Conservation (phyloP, 1,140 invertebrate species). For the Macrosteles quadrilineatus region DNA sequence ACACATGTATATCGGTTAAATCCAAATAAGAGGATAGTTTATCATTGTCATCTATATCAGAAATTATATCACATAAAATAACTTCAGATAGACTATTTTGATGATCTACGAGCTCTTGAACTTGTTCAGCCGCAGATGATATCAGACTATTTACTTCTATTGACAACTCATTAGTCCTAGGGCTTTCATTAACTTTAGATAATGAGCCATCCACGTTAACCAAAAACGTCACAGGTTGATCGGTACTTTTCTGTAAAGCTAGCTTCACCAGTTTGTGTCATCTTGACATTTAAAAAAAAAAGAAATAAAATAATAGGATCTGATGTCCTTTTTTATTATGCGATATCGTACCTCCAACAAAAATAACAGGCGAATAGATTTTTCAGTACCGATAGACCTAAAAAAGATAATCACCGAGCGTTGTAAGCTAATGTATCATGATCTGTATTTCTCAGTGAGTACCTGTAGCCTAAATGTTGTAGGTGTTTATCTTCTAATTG, state of each 20-base stretch:
- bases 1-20: too few species aligned
- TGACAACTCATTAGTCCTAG: too few species aligned
- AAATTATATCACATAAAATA: not conserved
- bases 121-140: not conserved
- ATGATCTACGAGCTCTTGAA: not conserved
- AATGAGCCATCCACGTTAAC: not conserved
- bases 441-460: not conserved
- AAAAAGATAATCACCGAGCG: not conserved
- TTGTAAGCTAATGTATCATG: not conserved
- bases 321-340: not conserved
- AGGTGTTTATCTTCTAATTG: not conserved
- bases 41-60: too few species aligned
- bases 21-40: too few species aligned
- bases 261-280: conserved; percentile 4
- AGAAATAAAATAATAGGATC: too few species aligned
- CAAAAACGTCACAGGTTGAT: not conserved
- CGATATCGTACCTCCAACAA: conserved; percentile 10
- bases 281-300: conserved; percentile 23
- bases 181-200: not conserved
- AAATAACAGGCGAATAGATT: not conserved
- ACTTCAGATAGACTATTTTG: not conserved
- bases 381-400: not conserved
- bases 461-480: not conserved
- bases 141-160: not conserved
- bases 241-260: not conserved